These are phyloP conservation scores for Silurus asotus DNA, from an alignment of 2,113 vertebrate species.

Conservation along the genomic window DNA sequence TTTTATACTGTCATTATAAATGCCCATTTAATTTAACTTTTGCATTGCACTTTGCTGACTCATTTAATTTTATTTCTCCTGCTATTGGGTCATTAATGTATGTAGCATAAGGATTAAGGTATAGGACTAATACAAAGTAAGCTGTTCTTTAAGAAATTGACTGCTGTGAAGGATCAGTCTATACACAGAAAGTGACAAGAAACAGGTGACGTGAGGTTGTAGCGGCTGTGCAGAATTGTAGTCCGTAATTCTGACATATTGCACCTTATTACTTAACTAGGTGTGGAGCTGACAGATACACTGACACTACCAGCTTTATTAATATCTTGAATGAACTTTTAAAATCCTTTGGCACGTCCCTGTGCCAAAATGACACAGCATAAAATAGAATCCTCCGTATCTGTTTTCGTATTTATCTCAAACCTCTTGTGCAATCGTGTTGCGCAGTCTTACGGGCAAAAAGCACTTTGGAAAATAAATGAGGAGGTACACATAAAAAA, in stretches of 20 bases:
- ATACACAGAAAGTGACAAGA: too few species aligned
- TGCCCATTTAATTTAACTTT: not conserved
- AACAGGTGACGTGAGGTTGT: too few species aligned
- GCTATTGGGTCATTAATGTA: not conserved
- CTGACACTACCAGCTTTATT: conserved; percentile 46
- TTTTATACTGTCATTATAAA: not conserved
- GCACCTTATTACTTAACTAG: not conserved
- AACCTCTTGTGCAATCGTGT: not conserved
- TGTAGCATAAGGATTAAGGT: not conserved
- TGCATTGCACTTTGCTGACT: not conserved
- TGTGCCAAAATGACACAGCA: conserved; percentile 52
- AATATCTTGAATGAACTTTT: conserved; percentile 45
- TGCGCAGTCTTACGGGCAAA: conserved; percentile 4
- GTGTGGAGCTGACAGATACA: not conserved
- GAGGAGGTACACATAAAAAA: conserved; percentile 41
- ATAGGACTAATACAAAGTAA: not conserved
- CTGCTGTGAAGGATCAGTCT: too few species aligned
- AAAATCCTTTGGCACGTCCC: conserved; percentile 39
- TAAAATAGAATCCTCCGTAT: conserved; percentile 39
- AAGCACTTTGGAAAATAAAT: conserved; percentile 34
- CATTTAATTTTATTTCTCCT: not conserved
- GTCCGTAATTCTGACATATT: not conserved
- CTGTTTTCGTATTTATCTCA: conserved; percentile 51
- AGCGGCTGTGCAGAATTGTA: too few species aligned
- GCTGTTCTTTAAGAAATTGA: not conserved